Evolutionary conservation across 2,888 invertebrate genomes (phyloP).

Genomic region (Tinea semifulvella): DNA sequence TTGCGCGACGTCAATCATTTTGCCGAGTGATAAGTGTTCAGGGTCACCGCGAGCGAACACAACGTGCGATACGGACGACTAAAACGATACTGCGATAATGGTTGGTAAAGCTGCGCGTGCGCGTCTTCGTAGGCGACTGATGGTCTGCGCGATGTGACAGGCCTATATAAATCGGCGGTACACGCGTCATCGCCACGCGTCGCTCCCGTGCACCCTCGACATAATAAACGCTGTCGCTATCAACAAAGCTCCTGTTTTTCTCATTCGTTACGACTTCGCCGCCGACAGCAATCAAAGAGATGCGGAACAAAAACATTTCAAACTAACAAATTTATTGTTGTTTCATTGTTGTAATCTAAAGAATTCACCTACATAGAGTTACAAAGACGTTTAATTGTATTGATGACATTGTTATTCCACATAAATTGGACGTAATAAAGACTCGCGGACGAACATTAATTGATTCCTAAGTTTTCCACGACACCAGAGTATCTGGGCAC

Average conservation of each 20-base stretch:
- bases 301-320: background rate
- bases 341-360: background rate
- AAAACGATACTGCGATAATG: conserved; percentile 24
- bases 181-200: conserved; percentile 60
- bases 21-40: conserved; percentile 14
- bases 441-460: conserved; percentile 1
- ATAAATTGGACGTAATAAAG: conserved; percentile 4
- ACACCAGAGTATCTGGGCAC: background rate
- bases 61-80: conserved; percentile 23
- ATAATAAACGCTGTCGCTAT: conserved; percentile 44
- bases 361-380: background rate
- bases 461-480: conserved; percentile 1
- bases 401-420: conserved; percentile 4
- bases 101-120: conserved; percentile 30
- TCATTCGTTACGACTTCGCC: conserved; percentile 16
- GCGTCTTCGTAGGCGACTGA: conserved; percentile 67
- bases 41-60: conserved; percentile 3
- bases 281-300: conserved; percentile 12
- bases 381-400: too few relatives aligned
- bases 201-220: conserved; percentile 35
- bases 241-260: conserved; percentile 40
- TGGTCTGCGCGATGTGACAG: conserved; percentile 66
- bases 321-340: too few relatives aligned
- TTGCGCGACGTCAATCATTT: conserved; percentile 57
- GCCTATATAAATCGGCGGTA: conserved; percentile 59